Evolutionary conservation across 2,888 invertebrate genomes (phyloP).

Genomic region (Cepaea hortensis): DNA sequence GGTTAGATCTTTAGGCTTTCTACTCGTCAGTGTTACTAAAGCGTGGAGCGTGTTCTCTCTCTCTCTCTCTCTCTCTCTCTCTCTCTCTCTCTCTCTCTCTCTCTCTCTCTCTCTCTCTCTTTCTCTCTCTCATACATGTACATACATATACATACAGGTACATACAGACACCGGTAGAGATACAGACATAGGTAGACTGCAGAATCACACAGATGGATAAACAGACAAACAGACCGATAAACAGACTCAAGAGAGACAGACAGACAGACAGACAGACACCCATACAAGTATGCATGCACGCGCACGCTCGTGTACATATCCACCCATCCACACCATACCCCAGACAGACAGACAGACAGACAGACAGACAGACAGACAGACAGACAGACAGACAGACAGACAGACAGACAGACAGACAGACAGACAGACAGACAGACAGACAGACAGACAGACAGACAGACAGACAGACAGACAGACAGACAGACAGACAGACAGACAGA

Average conservation of each 20-base stretch:
- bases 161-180: no score
- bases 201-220: not conserved
- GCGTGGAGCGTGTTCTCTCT: no score
- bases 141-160: no score
- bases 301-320: no score
- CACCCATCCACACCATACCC: no score
- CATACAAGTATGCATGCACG: not conserved
- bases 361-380: not conserved
- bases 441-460: conserved; percentile 3
- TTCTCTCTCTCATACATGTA: not conserved
- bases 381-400: not conserved
- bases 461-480: conserved; percentile 33
- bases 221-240: conserved; percentile 10
- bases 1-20: no score
- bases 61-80: not conserved
- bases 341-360: not conserved
- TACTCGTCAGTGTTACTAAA: no score
- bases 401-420: conserved; percentile 11
- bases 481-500: not conserved
- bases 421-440: not conserved
- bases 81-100: conserved; percentile 19
- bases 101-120: conserved; percentile 13
- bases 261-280: not conserved
- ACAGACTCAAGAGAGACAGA: not conserved
- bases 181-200: no score